Percentiles rank a stretch among this genome's conserved stretches.
Evolutionary conservation across 2,113 vertebrate genomes (phyloP).

Genomic region (Tinamus guttatus): DNA sequence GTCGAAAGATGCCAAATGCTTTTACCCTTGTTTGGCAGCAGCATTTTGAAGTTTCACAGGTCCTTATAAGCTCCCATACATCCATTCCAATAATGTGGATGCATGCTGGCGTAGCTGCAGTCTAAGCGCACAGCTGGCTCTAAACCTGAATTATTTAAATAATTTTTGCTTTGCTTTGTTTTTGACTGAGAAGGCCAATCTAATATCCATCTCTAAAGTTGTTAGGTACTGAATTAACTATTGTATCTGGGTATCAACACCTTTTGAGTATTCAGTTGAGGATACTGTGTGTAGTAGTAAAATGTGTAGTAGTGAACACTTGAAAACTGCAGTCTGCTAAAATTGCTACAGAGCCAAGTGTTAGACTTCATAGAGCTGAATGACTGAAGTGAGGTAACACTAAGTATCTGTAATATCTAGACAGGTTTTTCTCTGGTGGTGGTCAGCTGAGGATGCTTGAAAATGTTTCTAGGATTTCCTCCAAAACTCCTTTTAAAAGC

Average conservation of each 20-base stretch:
- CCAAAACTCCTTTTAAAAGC: neutral
- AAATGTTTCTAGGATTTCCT: neutral
- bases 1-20: neutral
- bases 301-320: accelerated
- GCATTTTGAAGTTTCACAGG: neutral
- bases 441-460: neutral
- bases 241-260: accelerated
- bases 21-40: neutral
- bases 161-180: neutral
- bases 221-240: accelerated
- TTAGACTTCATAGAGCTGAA: neutral
- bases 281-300: neutral
- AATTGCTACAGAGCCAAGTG: neutral
- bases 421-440: neutral
- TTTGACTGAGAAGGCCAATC: neutral
- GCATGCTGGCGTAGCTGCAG: neutral
- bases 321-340: neutral
- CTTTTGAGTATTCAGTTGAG: neutral
- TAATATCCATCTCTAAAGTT: neutral
- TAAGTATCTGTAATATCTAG: neutral
- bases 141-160: neutral
- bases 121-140: neutral
- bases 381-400: neutral
- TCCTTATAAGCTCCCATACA: neutral
- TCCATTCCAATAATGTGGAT: neutral